Percentiles rank a stretch among this genome's conserved stretches.
Evolutionary conservation across 2,113 vertebrate species (phyloP).

Genomic region (Gila orcuttii): DNA sequence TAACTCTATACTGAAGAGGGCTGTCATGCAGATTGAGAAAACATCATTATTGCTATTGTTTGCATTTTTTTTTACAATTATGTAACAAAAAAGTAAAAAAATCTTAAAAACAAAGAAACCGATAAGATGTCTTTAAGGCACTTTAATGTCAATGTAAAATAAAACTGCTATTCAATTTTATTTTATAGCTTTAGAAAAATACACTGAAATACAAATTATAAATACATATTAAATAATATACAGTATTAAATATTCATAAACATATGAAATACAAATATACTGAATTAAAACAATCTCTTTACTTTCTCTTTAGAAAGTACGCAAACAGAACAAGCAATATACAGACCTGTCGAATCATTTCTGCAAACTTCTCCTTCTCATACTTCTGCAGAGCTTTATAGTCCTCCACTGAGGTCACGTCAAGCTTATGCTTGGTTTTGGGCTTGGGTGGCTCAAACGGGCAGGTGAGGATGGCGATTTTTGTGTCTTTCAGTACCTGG

Average conservation of each 20-base stretch:
- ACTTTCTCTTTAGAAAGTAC: not conserved
- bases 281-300: not conserved
- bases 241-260: not conserved
- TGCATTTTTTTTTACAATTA: not conserved
- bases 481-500: slow-evolving; percentile 87
- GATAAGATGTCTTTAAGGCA: not conserved
- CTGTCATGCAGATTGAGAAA: not conserved
- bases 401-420: slow-evolving; percentile 94
- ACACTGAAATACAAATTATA: not conserved
- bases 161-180: not conserved
- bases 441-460: slow-evolving; percentile 98
- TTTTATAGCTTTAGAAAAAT: not conserved
- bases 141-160: not conserved
- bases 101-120: not conserved
- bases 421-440: slow-evolving; percentile 99
- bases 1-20: not conserved
- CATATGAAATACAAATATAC: not conserved
- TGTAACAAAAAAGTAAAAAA: not conserved
- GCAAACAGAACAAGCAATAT: not conserved
- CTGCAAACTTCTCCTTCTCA: slow-evolving; percentile 94
- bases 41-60: not conserved
- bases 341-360: slow-evolving; percentile 93
- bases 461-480: slow-evolving; percentile 97
- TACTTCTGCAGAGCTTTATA: slow-evolving; percentile 96
- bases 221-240: not conserved